Percentiles rank a stretch among this genome's conserved stretches.
phyloP scores from a whole-genome alignment of 2,113 vertebrate species.

The Oreochromis aureus region DNA sequence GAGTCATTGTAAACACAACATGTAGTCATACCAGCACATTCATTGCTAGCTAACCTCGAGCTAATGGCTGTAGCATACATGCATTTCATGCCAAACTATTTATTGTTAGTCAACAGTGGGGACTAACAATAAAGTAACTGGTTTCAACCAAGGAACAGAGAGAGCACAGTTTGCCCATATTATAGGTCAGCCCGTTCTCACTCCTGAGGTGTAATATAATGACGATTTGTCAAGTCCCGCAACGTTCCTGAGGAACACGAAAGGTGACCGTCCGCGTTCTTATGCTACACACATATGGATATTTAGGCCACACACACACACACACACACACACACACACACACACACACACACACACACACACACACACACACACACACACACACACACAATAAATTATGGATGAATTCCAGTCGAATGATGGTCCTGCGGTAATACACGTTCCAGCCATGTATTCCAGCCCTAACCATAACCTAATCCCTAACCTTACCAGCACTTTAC shows the following conservation, averaged over 20 bases:
- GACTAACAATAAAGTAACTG: not conserved
- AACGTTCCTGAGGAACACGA: not conserved
- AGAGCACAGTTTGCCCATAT: not conserved
- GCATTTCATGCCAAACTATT: not conserved
- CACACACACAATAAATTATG: accelerated
- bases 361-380: no score
- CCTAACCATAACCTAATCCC: accelerated
- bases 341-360: no score
- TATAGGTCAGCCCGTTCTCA: not conserved
- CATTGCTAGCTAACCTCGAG: not conserved
- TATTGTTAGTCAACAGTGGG: not conserved
- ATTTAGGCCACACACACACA: no score
- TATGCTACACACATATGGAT: accelerated
- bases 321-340: no score
- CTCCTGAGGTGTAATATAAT: not conserved
- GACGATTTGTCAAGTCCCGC: not conserved
- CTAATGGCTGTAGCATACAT: not conserved
- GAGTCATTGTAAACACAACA: not conserved
- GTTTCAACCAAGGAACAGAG: accelerated
- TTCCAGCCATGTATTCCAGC: not conserved
- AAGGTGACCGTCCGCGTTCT: accelerated
- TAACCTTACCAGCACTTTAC: not conserved
- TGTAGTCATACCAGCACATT: not conserved
- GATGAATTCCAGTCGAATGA: not conserved
- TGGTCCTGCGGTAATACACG: not conserved